Base-by-base conservation (phyloP, 2,888 invertebrate species). In the Pelosia muscerda region DNA sequence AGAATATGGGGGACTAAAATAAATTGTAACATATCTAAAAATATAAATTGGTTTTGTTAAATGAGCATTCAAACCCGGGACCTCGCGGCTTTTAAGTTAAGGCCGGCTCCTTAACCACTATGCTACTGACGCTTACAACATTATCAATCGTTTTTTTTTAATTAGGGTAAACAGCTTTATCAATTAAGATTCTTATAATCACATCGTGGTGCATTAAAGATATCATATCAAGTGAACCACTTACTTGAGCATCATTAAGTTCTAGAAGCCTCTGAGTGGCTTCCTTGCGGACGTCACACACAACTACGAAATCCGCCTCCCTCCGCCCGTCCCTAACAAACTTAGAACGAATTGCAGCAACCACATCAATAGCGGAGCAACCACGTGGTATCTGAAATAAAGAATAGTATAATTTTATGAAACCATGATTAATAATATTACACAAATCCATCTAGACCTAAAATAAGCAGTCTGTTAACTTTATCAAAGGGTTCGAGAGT, bases 251-350 rank as follows among this genome's bases (percentile, higher is more conserved):
- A 92, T 97, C 97, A 93, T 98, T 97, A 61, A 98, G 94, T 92
- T 98, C 98, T 86, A 97, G 96, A 78, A 98, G 96, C 78, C 98
- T 95, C 84, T 96, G 95, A 73, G 96, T 95, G 80, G 96, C 96
- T 90, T 98, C 98, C 88, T 98, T 98, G 79, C 96, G 96, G 60
- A 97, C 97, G 94, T 98, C 98, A 94, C 98, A 98, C 31, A 98
- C 98, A 81, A 98, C 98, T 69, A 98, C 96, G 94, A 98, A 98
- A 87, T 98, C 98, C 23, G 97, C 97, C 91, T 98, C 98, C 79
- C 97, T 94, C 84, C 97, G 96, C 42, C 97, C 96, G 13, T 81
- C 80, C 70, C 91, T 92, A 83, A 97, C 96, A 92, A 98, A 98
- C 85, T 96, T 96, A 81, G 97, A 96, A 82, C 98, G 94, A 75